phyloP scores from a whole-genome alignment of 2,797 vertebrate species.

The Liparis tanakae region DNA sequence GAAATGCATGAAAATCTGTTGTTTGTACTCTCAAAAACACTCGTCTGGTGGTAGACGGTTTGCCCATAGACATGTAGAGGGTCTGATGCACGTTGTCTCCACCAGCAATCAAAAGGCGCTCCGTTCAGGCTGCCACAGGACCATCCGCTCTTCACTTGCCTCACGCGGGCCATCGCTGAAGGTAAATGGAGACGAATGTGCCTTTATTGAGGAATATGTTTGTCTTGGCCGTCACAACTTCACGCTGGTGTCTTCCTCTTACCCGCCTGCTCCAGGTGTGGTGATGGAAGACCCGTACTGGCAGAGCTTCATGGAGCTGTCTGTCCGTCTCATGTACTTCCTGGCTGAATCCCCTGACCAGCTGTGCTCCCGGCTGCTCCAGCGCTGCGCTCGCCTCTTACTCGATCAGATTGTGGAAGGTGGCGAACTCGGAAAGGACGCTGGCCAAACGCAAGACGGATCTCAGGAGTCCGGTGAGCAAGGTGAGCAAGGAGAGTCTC shows the following conservation, averaged over 20 bases:
- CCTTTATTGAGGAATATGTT: neutral
- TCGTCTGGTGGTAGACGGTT: neutral
- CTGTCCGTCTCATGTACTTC: conserved; percentile 89
- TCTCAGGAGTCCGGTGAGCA: conserved; percentile 75
- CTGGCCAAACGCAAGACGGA: conserved; percentile 62
- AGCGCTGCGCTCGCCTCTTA: conserved; percentile 85
- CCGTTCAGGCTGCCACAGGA: conserved; percentile 90
- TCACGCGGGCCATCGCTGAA: conserved; percentile 85
- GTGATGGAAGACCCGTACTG: conserved; percentile 85
- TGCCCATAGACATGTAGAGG: neutral
- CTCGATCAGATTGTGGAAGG: conserved; percentile 83
- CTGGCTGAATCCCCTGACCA: conserved; percentile 92
- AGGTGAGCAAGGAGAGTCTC: conserved; percentile 63
- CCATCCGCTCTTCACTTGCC: conserved; percentile 87
- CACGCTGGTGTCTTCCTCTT: neutral
- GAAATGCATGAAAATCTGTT: neutral
- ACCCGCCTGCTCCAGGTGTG: conserved; percentile 66
- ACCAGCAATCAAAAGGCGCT: conserved; percentile 78
- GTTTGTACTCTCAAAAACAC: neutral
- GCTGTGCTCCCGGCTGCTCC: conserved; percentile 89
- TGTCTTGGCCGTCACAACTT: neutral
- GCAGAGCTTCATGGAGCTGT: conserved; percentile 93
- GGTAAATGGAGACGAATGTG: conserved; percentile 49
- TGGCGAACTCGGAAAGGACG: conserved; percentile 64
- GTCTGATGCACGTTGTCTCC: conserved; percentile 35